Conservation (phyloP, 2,797 vertebrate species). For the Tiaroga cobitis region DNA sequence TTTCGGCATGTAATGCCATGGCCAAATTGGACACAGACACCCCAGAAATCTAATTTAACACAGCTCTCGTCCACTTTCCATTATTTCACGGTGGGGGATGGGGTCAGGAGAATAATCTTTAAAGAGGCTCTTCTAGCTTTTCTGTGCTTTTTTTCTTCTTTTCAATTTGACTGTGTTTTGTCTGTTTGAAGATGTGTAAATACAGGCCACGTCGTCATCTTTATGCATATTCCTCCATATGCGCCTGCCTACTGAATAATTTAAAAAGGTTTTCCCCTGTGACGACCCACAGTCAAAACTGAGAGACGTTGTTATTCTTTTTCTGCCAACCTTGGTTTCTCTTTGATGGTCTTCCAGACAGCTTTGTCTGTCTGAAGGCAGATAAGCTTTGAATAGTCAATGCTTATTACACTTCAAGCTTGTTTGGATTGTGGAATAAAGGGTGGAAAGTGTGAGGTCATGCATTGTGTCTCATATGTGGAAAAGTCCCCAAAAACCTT, state of each 20-base stretch:
- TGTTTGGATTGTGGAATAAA: conserved; percentile 53
- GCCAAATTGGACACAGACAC: conserved; percentile 43
- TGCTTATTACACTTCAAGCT: conserved; percentile 34
- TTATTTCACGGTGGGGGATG: conserved; percentile 12
- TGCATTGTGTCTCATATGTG: conserved; percentile 44
- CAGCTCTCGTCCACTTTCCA: conserved; percentile 14
- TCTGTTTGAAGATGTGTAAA: conserved; percentile 54
- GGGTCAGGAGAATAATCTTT: conserved; percentile 45
- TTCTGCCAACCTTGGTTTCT: conserved; percentile 7
- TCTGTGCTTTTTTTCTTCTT: neutral
- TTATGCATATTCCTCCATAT: conserved; percentile 42
- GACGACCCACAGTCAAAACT: conserved; percentile 46
- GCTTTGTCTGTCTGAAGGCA: conserved; percentile 52
- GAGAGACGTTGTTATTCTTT: neutral
- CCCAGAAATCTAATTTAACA: conserved; percentile 43
- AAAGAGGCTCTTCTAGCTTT: conserved; percentile 18
- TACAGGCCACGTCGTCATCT: conserved; percentile 45
- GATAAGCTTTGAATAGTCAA: conserved; percentile 49
- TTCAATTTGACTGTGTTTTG: conserved; percentile 27
- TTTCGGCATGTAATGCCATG: conserved; percentile 29
- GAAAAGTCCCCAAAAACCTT: conserved; percentile 18
- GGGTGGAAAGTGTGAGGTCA: conserved; percentile 44
- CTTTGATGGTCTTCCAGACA: conserved; percentile 51
- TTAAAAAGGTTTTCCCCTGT: conserved; percentile 53
- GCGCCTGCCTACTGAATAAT: conserved; percentile 41